Evolutionary conservation across 2,113 vertebrate species (phyloP), one percentile per base, ranked within the genome.

Genomic region (Phoenicopterus ruber): DNA sequence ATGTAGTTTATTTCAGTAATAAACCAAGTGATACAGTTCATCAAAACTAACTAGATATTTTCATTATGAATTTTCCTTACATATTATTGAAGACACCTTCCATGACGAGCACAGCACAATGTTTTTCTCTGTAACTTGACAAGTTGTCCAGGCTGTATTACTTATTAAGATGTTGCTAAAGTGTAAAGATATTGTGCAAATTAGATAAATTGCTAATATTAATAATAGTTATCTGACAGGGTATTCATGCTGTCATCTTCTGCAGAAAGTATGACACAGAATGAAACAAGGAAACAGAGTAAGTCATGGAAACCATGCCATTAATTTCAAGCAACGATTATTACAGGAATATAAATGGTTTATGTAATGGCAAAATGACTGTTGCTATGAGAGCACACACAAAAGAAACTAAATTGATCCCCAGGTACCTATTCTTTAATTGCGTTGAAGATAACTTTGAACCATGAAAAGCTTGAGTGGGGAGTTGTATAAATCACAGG

Each of bases 51-150:
- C 8, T 24, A 58, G 34, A 10, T 44, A 63, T 42, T 59, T 88
- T 58, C 6, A 16, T 54, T 62, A 38, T 77, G 50, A 54, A 25
- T 66, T 44, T 77, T 79, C 19, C 4, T 72, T 32, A 25, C 2
- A 26, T 15, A 34, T 25, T 69, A 28, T 36, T 70, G 9, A 69
- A 86, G 42, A 22, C 8, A 42, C 18, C 13, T 89, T 84, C 36
- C 4, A 9, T 15, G 10, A n/a, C 0, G 2, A 61, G 4, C 0
- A 2, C 13, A 73, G 7, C 4, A 38, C 10, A 26, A 7, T 38
- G 8, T 17, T 79, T 61, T 88, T 65, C 34, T 73, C 36, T 0
- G 0, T 40, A 70, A 65, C 2, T 14, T 42, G 7, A 59, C 16
- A 32, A 81, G 9, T 10, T 88, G 13, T 8, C 18, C 18, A 42